phyloP scores from a whole-genome alignment of 1,140 invertebrate genomes.

The Mamestra configurata region DNA sequence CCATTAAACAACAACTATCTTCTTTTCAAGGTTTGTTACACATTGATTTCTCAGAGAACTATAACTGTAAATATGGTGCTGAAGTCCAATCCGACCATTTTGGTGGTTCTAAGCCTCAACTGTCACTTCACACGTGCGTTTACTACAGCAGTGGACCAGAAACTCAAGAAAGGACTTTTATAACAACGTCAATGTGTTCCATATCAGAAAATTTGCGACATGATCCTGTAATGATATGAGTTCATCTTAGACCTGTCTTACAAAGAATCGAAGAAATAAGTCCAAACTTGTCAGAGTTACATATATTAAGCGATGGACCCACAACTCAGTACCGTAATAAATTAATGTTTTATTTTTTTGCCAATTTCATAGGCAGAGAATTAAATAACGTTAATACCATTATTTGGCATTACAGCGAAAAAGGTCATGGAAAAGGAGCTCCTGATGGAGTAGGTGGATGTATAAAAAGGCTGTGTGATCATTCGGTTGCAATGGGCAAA shows the following conservation, averaged over 20 bases:
- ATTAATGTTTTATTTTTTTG: constrained; percentile 55
- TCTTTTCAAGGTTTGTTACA: not conserved
- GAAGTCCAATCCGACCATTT: constrained; percentile 60
- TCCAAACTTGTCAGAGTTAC: constrained; percentile 51
- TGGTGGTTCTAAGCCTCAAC: constrained; percentile 53
- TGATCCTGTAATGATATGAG: constrained; percentile 20
- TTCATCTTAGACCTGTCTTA: not conserved
- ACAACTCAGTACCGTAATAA: constrained; percentile 53
- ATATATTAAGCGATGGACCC: constrained; percentile 59
- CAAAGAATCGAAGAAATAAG: not conserved
- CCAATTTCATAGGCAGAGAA: constrained; percentile 11
- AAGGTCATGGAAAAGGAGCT: constrained; percentile 55
- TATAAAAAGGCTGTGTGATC: constrained; percentile 42
- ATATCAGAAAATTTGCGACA: constrained; percentile 12
- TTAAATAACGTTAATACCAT: constrained; percentile 4
- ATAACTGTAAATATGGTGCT: constrained; percentile 13
- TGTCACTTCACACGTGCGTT: constrained; percentile 55
- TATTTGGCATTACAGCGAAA: constrained; percentile 48
- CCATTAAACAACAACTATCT: not conserved
- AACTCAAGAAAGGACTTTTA: not conserved
- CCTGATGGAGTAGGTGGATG: constrained; percentile 52
- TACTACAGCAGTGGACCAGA: constrained; percentile 39
- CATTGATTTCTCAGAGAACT: constrained; percentile 17
- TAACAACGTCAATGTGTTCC: not conserved
- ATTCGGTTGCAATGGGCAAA: constrained; percentile 45